Evolutionary conservation across 2,888 invertebrate species (phyloP), one percentile per base, ranked within the genome.

Genomic region (Leptopilina syphax): DNA sequence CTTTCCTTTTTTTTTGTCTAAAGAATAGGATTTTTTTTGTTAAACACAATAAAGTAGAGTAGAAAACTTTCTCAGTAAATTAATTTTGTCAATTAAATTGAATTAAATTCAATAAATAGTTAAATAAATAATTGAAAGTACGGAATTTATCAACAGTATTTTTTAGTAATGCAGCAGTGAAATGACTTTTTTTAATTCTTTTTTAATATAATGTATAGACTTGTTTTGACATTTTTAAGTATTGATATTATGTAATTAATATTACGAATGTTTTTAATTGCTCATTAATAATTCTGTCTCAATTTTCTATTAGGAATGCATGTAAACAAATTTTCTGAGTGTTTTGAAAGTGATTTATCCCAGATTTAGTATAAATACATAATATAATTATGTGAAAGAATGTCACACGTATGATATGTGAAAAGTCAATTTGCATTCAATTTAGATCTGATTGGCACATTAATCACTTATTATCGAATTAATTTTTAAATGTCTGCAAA

Each of bases 131-230:
- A 24, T 24, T 47, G 24, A 41, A 34, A 41, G 67, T 8, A 67
- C 18, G 67, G 34, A 68, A 68, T 24, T 68, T 24, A 44, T 68
- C 18, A 47, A 57, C 34, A 73, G 73, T 73, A 73, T 73, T 73
- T 18, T 70, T 50, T 73, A 34, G 27, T n/a, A 54, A 73, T 34
- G 54, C 57, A n/a, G 57, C 57, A 44, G 8, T 44, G 54, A 57
- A 50, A 41, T 34, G n/a, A n/a, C n/a, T 3, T n/a, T 44, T 67
- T 67, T n/a, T 3, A 34, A 67, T 44, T 41, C 41, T 41, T 41
- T 41, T 41, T 41, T 44, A 1, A 27, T 47, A 47, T 47, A 47
- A 47, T 41, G 18, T 12, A 10, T 68, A 24, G 4, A 68, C 13
- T 44, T 24, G 24, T 27, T 73, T 34, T 27, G 24, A 57, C 27